Conservation (phyloP, 2,113 vertebrate species). For the Vulpes ferrilata region DNA sequence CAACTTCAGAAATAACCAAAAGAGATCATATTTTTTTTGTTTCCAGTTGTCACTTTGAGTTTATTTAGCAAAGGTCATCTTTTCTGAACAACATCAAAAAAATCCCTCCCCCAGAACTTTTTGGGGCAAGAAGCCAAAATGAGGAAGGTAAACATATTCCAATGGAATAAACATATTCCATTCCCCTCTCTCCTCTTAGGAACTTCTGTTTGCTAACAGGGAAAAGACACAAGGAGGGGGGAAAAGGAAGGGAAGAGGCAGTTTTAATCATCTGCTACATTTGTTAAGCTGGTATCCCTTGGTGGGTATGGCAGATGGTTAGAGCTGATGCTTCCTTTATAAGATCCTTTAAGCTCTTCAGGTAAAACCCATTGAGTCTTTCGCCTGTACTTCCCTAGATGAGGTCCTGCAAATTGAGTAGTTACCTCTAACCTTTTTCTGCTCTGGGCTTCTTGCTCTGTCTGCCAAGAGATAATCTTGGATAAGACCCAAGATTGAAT, state of each 20-base stretch:
- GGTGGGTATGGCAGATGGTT: background rate
- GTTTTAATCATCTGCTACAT: background rate
- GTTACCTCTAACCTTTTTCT: background rate
- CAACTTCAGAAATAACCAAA: background rate
- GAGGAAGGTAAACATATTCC: background rate
- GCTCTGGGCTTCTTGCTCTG: background rate
- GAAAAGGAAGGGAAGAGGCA: background rate
- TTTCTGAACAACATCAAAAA: background rate
- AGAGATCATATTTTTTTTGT: background rate
- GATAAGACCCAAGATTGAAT: background rate
- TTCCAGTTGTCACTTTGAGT: background rate
- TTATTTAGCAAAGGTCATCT: background rate
- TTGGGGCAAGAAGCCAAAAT: background rate
- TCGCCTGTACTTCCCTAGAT: background rate
- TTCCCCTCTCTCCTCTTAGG: background rate
- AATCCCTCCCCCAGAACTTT: background rate
- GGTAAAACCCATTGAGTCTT: background rate
- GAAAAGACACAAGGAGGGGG: background rate
- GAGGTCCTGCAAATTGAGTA: background rate
- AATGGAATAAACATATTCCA: too few relatives aligned
- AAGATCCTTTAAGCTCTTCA: background rate
- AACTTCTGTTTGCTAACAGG: background rate
- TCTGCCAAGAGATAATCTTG: background rate
- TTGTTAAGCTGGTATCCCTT: background rate
- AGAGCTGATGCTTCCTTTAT: background rate